Evolutionary conservation across 2,797 vertebrate species (phyloP).

Genomic region (Urophycis tenuis): DNA sequence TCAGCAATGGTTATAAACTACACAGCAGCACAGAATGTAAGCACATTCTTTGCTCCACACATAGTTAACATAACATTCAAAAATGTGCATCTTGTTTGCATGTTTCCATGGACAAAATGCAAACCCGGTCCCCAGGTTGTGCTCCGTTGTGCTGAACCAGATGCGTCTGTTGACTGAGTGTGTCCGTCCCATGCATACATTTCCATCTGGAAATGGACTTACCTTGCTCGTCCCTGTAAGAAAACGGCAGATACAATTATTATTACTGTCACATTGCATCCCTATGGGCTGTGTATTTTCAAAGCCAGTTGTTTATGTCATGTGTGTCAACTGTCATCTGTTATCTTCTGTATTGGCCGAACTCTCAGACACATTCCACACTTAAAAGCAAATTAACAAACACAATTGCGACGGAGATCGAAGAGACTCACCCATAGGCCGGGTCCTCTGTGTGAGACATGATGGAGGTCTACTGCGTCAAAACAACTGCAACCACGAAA

Average conservation of each 20-base stretch:
- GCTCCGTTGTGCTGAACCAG: background rate
- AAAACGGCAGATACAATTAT: slow-evolving; percentile 12
- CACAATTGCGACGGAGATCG: background rate
- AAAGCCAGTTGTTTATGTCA: background rate
- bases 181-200: background rate
- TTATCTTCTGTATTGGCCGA: background rate
- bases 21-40: background rate
- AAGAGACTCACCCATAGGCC: slow-evolving; percentile 79
- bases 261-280: background rate
- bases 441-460: slow-evolving; percentile 86
- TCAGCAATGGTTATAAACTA: background rate
- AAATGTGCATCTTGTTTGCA: background rate
- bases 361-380: background rate
- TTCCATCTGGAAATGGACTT: slow-evolving; percentile 54
- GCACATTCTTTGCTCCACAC: background rate
- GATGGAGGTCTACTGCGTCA: slow-evolving; percentile 54
- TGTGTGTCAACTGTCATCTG: too few relatives aligned
- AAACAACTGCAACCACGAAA: slow-evolving; percentile 1
- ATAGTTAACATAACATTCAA: background rate
- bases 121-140: background rate
- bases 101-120: background rate
- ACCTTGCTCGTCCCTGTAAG: slow-evolving; percentile 81
- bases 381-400: background rate
- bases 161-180: background rate
- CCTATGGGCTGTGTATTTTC: background rate